Percentiles rank a stretch among this genome's conserved stretches.
Conservation (phyloP, 2,113 vertebrate species). For the Misgurnus anguillicaudatus region DNA sequence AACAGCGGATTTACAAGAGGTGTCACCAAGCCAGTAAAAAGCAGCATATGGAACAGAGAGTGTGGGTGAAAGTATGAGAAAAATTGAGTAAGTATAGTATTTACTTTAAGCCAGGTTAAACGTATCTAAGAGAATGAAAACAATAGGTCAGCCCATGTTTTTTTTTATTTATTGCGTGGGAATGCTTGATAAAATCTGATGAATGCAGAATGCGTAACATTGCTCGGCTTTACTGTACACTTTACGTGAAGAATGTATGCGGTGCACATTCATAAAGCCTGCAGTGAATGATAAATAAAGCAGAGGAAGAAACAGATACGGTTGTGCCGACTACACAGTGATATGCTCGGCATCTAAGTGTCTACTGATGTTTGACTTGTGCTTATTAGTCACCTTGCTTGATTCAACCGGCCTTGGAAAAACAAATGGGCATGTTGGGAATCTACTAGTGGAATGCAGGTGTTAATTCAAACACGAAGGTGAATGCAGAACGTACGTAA, state of each 20-base stretch:
- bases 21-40: conserved; percentile 26
- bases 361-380: neutral
- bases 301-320: neutral
- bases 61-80: neutral
- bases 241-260: neutral
- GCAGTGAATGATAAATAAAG: neutral
- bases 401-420: neutral
- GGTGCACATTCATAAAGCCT: neutral
- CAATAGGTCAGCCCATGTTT: neutral
- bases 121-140: neutral
- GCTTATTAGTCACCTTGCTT: conserved; percentile 23
- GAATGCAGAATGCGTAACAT: neutral
- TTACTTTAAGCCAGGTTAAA: conserved; percentile 5
- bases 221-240: neutral
- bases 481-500: conserved; percentile 4
- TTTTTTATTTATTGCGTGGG: neutral
- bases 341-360: neutral
- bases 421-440: neutral
- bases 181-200: neutral
- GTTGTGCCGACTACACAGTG: neutral
- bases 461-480: conserved; percentile 4
- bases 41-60: conserved; percentile 17
- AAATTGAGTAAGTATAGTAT: conserved; percentile 19
- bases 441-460: conserved; percentile 18
- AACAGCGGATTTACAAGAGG: conserved; percentile 27